Base-by-base conservation (phyloP, 1,140 invertebrate genomes). In the Hypothenemus hampei region DNA sequence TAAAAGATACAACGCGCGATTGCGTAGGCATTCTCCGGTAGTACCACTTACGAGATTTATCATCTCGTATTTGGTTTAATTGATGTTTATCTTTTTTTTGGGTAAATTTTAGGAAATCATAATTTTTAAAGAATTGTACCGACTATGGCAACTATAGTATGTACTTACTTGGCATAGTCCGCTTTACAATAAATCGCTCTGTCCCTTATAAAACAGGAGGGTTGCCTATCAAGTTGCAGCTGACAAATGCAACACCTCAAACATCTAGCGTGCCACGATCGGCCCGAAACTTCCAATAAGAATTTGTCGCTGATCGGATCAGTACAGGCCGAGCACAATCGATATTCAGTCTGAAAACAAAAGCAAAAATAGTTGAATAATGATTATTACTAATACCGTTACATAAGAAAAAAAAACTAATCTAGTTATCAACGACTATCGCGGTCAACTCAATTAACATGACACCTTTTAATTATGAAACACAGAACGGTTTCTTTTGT, bases 111-210 rank as follows among this genome's bases (percentile, higher is more conserved):
- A n/a, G n/a, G n/a, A n/a, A n/a, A n/a, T n/a, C n/a, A n/a, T n/a
- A n/a, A n/a, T n/a, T n/a, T n/a, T n/a, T n/a, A n/a, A n/a, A n/a
- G n/a, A n/a, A n/a, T n/a, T n/a, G n/a, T n/a, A n/a, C n/a, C n/a
- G n/a, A n/a, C n/a, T n/a, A 31, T 31, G 8, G 1, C 26, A 31
- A 1, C 3, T 8, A 31, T 31, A 31, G 10, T 31, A 10, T 49
- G 37, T 62, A 81, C 85, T 84, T 75, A 93, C 90, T 89, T 90
- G 72, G 85, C 83, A 71, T 93, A 93, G 72, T 93, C 90, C 53
- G 83, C 78, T 72, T 89, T 89, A 77, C 91, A 94, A 76, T 91
- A 93, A 64, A 93, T 82, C 65, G 85, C 83, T 57, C 86, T 81
- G 64, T 91, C 89, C 58, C 85, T 76, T 40, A 92, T 82, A 73